phyloP scores from a whole-genome alignment of 2,113 vertebrate species.

The Apteryx owenii region DNA sequence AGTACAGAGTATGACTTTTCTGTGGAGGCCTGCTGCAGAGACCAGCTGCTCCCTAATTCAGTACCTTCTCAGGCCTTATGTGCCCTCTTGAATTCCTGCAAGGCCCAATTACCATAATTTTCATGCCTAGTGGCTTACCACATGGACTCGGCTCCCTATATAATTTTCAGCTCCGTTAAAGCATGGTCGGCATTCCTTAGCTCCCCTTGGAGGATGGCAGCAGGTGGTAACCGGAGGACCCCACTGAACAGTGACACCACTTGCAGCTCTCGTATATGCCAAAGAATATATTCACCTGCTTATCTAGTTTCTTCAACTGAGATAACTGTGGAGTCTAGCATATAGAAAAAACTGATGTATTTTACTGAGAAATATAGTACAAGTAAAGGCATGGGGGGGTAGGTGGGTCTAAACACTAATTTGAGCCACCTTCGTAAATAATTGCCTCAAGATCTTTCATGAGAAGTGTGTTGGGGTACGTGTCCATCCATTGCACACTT shows the following conservation, averaged over 20 bases:
- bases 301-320: neutral
- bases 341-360: neutral
- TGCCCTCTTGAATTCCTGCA: neutral
- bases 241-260: neutral
- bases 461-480: accelerated
- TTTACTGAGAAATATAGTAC: neutral
- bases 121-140: neutral
- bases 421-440: neutral
- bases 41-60: neutral
- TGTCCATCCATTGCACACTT: neutral
- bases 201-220: neutral
- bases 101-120: neutral
- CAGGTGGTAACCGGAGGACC: neutral
- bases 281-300: neutral
- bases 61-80: neutral
- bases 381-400: neutral
- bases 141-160: neutral
- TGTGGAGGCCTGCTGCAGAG: neutral
- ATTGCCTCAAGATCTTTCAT: neutral
- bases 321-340: neutral
- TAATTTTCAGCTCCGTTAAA: neutral
- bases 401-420: neutral
- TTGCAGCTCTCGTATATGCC: neutral
- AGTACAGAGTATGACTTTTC: accelerated
- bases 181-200: neutral